phyloP scores from a whole-genome alignment of 2,888 invertebrate species.

The Capitulum mitella region DNA sequence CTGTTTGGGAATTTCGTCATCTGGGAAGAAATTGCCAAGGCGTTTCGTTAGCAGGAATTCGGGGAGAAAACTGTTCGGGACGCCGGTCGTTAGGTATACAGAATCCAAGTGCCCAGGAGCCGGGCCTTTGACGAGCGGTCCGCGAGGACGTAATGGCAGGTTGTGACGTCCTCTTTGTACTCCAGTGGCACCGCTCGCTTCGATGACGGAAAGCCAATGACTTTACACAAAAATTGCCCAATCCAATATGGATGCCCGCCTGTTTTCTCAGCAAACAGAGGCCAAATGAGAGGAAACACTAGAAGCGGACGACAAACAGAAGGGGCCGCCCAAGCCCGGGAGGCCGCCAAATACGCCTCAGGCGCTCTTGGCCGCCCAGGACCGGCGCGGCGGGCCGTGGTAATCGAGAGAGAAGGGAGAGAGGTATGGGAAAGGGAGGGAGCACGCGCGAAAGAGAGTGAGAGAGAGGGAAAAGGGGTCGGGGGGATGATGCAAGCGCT shows the following conservation, averaged over 20 bases:
- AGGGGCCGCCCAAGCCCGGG: too few species aligned
- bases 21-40: not conserved
- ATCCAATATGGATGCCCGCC: slow-evolving; percentile 18
- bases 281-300: slow-evolving; percentile 20
- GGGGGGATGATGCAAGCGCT: too few species aligned
- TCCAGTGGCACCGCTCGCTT: too few species aligned
- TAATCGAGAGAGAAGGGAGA: not conserved
- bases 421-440: not conserved
- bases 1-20: slow-evolving; percentile 9
- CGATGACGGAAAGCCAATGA: not conserved
- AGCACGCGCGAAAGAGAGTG: too few species aligned
- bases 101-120: too few species aligned
- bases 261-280: slow-evolving; percentile 18
- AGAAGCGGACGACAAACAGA: slow-evolving; percentile 13
- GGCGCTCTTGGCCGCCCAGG: not conserved
- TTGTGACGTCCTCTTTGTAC: too few species aligned
- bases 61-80: too few species aligned
- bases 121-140: too few species aligned
- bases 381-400: not conserved
- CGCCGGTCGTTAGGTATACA: too few species aligned
- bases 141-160: too few species aligned
- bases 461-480: too few species aligned
- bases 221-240: slow-evolving; percentile 17
- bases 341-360: not conserved
- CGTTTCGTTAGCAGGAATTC: not conserved